Conservation (phyloP, 1,140 invertebrate genomes). For the Pogonomyrmex barbatus region DNA sequence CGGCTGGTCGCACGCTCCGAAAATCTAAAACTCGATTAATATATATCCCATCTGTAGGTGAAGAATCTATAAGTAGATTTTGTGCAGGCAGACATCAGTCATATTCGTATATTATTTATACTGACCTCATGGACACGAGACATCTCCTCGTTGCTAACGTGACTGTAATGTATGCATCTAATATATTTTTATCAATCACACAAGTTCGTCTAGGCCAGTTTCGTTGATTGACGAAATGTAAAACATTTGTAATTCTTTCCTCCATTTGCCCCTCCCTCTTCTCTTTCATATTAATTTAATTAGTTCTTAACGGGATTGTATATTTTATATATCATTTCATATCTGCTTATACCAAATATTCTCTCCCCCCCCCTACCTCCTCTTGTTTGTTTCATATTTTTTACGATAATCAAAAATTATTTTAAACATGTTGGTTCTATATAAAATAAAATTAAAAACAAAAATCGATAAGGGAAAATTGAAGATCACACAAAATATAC, state of each 20-base stretch:
- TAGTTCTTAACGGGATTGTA: not conserved
- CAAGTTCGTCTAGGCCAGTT: not conserved
- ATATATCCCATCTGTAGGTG: slow-evolving; percentile 82
- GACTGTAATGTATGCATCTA: not conserved
- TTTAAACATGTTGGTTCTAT: not conserved
- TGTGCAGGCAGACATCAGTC: slow-evolving; percentile 80
- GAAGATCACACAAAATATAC: slow-evolving; percentile 15
- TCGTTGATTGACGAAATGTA: not conserved
- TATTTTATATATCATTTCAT: not conserved
- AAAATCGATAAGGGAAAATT: not conserved
- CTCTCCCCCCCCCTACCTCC: too few relatives aligned
- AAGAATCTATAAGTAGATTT: slow-evolving; percentile 85
- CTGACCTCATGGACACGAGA: slow-evolving; percentile 72
- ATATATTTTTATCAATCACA: slow-evolving; percentile 22
- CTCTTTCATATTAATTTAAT: not conserved
- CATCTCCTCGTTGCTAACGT: slow-evolving; percentile 79
- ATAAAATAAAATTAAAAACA: not conserved
- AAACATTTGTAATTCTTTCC: not conserved
- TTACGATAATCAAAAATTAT: not conserved
- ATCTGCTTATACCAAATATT: not conserved
- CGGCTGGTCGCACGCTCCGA: slow-evolving; percentile 67
- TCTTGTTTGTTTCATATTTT: not conserved
- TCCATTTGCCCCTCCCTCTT: not conserved
- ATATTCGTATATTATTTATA: slow-evolving; percentile 82
- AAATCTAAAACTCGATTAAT: slow-evolving; percentile 85